These are phyloP conservation scores for Ruditapes philippinarum DNA, from an alignment of 1,140 invertebrate species.

Conservation along the genomic window DNA sequence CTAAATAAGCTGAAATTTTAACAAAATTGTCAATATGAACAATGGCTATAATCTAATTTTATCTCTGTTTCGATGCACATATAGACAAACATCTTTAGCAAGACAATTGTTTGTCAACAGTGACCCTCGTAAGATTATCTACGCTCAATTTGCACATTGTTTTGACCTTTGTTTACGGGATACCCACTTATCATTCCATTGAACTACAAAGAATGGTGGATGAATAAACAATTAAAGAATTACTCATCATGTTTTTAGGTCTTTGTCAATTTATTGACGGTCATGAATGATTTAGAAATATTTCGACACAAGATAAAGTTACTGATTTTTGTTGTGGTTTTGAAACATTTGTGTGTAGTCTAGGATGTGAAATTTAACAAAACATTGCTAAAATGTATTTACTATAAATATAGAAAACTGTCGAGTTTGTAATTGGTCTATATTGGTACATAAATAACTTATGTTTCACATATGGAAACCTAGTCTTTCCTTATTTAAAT, in stretches of 20 bases:
- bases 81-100: not conserved
- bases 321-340: too few relatives aligned
- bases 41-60: slow-evolving; percentile 16
- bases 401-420: too few relatives aligned
- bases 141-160: not conserved
- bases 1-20: too few relatives aligned
- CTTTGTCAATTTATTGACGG: not conserved
- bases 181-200: slow-evolving; percentile 41
- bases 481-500: too few relatives aligned
- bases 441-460: too few relatives aligned
- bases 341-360: too few relatives aligned
- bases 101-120: slow-evolving; percentile 32
- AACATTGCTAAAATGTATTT: too few relatives aligned
- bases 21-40: too few relatives aligned
- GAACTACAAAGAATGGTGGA: not conserved
- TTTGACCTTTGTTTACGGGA: slow-evolving; percentile 1
- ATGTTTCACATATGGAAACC: too few relatives aligned
- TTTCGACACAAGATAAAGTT: too few relatives aligned
- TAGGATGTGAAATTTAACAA: too few relatives aligned
- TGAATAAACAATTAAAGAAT: not conserved
- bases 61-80: not conserved
- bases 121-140: not conserved
- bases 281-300: slow-evolving; percentile 4
- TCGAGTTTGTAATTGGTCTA: too few relatives aligned
- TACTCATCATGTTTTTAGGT: not conserved